These are phyloP conservation scores for Cyphomyrus plagiostoma DNA, from an alignment of 2,113 vertebrate genomes.

Conservation along the genomic window DNA sequence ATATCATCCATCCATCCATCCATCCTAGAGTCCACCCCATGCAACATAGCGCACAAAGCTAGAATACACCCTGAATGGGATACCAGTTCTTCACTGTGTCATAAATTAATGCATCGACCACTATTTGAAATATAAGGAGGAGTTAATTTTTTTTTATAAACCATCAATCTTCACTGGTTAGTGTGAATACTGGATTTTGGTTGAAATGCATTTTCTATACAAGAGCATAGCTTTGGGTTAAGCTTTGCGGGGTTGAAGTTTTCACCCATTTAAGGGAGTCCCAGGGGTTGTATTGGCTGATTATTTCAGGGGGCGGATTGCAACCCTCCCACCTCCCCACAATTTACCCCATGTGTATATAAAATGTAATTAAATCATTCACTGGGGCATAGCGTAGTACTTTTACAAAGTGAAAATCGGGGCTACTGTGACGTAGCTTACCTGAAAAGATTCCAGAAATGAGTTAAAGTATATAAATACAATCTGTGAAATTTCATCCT, in stretches of 20 bases:
- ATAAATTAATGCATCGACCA: not conserved
- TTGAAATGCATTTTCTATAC: not conserved
- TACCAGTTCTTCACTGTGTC: not conserved
- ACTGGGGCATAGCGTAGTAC: not conserved
- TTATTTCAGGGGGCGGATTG: no score
- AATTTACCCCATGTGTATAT: not conserved
- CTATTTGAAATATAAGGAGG: not conserved
- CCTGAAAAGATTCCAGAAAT: constrained; percentile 95
- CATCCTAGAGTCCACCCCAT: not conserved
- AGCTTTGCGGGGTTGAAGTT: not conserved
- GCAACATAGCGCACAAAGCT: not conserved
- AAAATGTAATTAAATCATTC: not conserved
- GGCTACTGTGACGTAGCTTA: constrained; percentile 35
- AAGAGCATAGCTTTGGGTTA: not conserved
- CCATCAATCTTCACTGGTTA: not conserved
- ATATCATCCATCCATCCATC: not conserved
- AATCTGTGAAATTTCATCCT: constrained; percentile 86
- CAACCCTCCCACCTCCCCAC: no score
- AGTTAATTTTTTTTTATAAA: not conserved
- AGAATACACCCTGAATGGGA: not conserved
- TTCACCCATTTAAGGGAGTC: not conserved
- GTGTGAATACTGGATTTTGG: not conserved
- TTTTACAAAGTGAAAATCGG: not conserved
- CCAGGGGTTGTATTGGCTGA: not conserved
- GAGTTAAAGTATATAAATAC: constrained; percentile 99